phyloP scores from a whole-genome alignment of 1,140 invertebrate species.

The Cotesia typhae region DNA sequence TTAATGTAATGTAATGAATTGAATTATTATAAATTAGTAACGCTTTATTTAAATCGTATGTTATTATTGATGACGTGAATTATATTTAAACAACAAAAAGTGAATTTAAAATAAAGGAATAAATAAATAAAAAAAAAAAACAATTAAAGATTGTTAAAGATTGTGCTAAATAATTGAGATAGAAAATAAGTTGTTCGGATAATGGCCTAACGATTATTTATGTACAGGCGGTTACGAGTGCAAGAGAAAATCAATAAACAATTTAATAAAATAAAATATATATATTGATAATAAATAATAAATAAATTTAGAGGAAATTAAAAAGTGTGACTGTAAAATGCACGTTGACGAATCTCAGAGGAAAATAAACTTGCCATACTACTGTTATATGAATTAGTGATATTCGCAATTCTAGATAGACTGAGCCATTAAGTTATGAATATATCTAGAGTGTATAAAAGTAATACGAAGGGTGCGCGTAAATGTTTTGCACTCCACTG shows the following conservation, averaged over 20 bases:
- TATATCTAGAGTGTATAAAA: constrained; percentile 37
- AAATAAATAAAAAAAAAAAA: too few relatives aligned
- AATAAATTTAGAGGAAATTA: neutral
- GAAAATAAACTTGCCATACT: constrained; percentile 44
- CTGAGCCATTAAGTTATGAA: constrained; percentile 45
- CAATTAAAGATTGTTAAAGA: constrained; percentile 26
- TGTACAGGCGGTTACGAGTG: constrained; percentile 6
- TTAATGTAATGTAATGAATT: constrained; percentile 7
- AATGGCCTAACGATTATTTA: constrained; percentile 39
- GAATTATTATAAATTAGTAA: constrained; percentile 7
- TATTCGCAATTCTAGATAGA: constrained; percentile 46
- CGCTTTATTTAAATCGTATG: constrained; percentile 30
- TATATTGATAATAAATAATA: constrained; percentile 1
- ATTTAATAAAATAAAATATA: constrained; percentile 18
- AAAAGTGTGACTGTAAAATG: constrained; percentile 22
- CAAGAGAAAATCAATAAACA: constrained; percentile 22
- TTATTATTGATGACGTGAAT: constrained; percentile 15
- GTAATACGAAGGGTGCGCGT: constrained; percentile 17
- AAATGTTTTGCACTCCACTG: constrained; percentile 21
- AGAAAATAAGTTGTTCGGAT: constrained; percentile 32
- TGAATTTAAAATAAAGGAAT: too few relatives aligned
- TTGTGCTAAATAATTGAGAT: constrained; percentile 21
- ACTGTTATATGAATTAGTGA: constrained; percentile 44
- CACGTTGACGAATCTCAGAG: constrained; percentile 32
- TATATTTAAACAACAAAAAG: neutral